Evolutionary conservation across 2,797 vertebrate species (phyloP).

Genomic region (Gallinago solitaria): DNA sequence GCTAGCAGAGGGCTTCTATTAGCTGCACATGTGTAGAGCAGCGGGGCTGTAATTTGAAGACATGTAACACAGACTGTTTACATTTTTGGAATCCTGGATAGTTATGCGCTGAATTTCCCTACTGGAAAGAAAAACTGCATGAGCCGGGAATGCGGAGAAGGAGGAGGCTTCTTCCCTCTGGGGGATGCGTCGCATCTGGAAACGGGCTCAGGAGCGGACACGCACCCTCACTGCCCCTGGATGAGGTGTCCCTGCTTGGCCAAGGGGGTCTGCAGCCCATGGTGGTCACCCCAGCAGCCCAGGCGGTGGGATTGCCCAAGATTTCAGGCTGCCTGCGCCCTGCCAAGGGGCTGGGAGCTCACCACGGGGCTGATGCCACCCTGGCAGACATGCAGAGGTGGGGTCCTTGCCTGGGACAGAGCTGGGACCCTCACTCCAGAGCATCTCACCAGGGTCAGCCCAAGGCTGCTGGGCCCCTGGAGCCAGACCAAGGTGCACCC

Average conservation of each 20-base stretch:
- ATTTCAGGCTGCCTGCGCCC: accelerated
- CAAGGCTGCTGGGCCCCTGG: not conserved
- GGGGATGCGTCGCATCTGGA: not conserved
- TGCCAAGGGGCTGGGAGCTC: not conserved
- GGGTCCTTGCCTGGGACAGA: not conserved
- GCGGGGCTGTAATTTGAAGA: conserved; percentile 55
- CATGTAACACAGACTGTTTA: conserved; percentile 58
- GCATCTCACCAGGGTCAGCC: not conserved
- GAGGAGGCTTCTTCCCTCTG: not conserved
- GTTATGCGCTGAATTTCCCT: conserved; percentile 40
- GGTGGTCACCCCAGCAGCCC: accelerated
- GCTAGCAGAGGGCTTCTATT: not conserved
- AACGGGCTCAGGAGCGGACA: accelerated
- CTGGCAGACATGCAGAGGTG: not conserved
- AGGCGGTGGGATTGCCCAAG: not conserved
- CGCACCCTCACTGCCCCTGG: accelerated
- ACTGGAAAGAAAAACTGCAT: conserved; percentile 60
- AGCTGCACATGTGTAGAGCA: conserved; percentile 53
- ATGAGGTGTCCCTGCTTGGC: not conserved
- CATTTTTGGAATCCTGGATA: conserved; percentile 51
- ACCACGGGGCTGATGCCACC: accelerated
- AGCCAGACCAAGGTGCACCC: not conserved
- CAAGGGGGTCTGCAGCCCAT: accelerated
- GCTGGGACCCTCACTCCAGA: not conserved
- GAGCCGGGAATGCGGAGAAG: conserved; percentile 35